Evolutionary conservation across 2,888 invertebrate genomes (phyloP).

Genomic region (Trichacis sp.): DNA sequence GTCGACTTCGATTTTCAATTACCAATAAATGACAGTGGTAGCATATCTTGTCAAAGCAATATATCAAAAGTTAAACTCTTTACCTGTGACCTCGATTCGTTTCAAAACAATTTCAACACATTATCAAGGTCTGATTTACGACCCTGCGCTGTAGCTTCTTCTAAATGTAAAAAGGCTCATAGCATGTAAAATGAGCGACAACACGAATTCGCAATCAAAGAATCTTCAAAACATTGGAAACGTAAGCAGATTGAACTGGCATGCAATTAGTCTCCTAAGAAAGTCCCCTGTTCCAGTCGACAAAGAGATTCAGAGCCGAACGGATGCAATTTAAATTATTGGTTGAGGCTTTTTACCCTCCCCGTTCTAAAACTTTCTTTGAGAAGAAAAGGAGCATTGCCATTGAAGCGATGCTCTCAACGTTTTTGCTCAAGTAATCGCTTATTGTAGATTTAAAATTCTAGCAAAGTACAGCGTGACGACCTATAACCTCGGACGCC

Average conservation of each 20-base stretch:
- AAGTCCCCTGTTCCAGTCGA: conserved; percentile 50
- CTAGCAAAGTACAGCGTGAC: background rate
- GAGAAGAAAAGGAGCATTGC: conserved; percentile 3
- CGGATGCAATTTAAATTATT: conserved; percentile 57
- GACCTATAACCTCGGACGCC: background rate
- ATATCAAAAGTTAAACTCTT: no score
- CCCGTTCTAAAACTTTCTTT: conserved; percentile 21
- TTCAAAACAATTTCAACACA: no score
- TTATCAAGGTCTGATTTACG: no score
- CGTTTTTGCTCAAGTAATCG: background rate
- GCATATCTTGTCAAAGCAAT: no score
- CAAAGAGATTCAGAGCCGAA: conserved; percentile 63
- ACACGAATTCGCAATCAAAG: conserved; percentile 33
- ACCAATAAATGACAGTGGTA: no score
- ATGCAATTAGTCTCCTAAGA: conserved; percentile 52
- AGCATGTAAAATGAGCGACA: conserved; percentile 14
- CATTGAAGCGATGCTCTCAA: conserved; percentile 1
- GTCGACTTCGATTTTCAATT: no score
- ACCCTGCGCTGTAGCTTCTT: no score
- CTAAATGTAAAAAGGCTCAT: no score
- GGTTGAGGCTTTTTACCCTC: conserved; percentile 47
- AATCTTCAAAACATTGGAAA: conserved; percentile 42
- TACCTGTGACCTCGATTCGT: no score
- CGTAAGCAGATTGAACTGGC: conserved; percentile 32
- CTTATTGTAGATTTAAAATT: background rate